Conservation (phyloP, 2,888 invertebrate species). For the Parasteatoda lunata region DNA sequence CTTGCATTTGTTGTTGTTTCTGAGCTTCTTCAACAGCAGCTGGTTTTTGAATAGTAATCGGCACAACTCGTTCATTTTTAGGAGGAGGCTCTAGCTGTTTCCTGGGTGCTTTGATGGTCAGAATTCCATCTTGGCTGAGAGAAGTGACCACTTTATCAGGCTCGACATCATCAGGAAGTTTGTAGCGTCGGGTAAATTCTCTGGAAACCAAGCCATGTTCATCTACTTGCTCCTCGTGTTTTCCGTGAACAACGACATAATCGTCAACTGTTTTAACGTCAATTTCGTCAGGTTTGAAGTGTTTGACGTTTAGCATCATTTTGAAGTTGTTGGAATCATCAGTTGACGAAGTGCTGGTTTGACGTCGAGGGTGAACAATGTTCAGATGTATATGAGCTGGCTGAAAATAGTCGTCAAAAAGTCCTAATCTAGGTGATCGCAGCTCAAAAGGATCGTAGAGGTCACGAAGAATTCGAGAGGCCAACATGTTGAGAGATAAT, state of each 20-base stretch:
- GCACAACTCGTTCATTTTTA: slow-evolving; percentile 60
- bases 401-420: too few species aligned
- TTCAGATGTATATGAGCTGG: too few species aligned
- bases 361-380: too few species aligned
- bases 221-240: slow-evolving; percentile 70
- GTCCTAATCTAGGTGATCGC: too few species aligned
- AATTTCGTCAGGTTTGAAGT: slow-evolving; percentile 67
- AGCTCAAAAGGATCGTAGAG: too few species aligned
- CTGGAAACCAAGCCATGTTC: slow-evolving; percentile 69
- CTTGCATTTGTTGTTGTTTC: too few species aligned
- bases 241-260: slow-evolving; percentile 68
- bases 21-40: neutral
- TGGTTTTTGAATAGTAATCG: slow-evolving; percentile 43
- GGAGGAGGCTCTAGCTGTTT: slow-evolving; percentile 45
- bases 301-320: slow-evolving; percentile 64
- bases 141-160: slow-evolving; percentile 66
- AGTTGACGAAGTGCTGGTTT: too few species aligned
- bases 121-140: slow-evolving; percentile 62
- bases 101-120: slow-evolving; percentile 66
- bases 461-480: too few species aligned
- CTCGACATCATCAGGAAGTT: slow-evolving; percentile 68
- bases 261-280: slow-evolving; percentile 69
- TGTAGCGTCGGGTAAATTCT: slow-evolving; percentile 69
- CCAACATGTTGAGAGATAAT: too few species aligned
- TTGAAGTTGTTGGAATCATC: too few species aligned